Evolutionary conservation across 2,797 vertebrate species (phyloP), one percentile per base, ranked within the genome.

Genomic region (Myoxocephalus aenaeus): DNA sequence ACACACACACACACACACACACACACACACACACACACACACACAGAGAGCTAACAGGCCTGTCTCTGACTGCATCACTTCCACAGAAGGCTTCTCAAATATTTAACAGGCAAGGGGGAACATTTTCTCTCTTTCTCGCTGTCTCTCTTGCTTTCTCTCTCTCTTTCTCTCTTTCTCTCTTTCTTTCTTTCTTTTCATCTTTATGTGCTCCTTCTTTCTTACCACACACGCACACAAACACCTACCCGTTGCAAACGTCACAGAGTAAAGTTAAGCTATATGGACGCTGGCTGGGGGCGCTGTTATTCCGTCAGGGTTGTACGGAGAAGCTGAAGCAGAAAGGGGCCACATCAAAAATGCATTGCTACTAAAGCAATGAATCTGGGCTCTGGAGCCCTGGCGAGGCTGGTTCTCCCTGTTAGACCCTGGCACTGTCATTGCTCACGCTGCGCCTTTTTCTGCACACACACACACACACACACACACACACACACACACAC

Each of bases 101-200:
- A 93, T 94, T 94, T 92, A 94, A 90, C 88, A 94, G 93, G 87
- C 90, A 72, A 86, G 89, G 85, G 89, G 89, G 87, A 90, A 92
- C 90, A 92, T 90, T 90, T 90, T 92, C 89, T 92, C 87, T 79
- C 83, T 91, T 88, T 90, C 85, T 90, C 40, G 42, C 77, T 66
- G 61, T 80, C 84, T 85, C 80, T 10, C 70, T 80, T 66, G n/a
- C 48, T n/a, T 8, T 51, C 50, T 51, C 10, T 1, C 29, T 54
- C 56, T 10, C 70, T 80, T 66, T 50, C 48, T n/a, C 20, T 51
- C 50, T 51, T 3, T 1, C 29, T 54, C 56, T 75, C 64, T 85
- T 79, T 79, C 67, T 75, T 71, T 75, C 64, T 85, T 79, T 79
- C 67, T 75, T 71, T 78, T 48, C 3, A 9, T 85, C 65, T 70